A percentile compares a stretch with the other conserved stretches of the same genome.
phyloP scores from a whole-genome alignment of 2,113 vertebrate species.

The Monopterus albus region DNA sequence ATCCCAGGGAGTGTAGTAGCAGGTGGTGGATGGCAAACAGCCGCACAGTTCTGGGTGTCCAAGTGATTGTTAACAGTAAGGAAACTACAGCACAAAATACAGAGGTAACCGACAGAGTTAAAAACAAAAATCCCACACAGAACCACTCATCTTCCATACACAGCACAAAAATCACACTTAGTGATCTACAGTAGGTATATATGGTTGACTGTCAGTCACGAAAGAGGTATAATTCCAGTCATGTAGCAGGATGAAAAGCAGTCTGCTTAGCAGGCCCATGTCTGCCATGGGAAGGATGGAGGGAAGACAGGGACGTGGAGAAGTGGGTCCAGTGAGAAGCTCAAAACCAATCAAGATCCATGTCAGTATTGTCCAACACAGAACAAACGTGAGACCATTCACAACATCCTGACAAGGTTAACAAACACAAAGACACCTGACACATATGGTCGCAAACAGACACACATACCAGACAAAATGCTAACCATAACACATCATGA shows the following conservation, averaged over 20 bases:
- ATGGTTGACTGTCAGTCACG: conserved; percentile 62
- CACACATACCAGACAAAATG: conserved; percentile 55
- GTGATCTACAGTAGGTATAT: conserved; percentile 48
- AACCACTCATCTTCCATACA: conserved; percentile 29
- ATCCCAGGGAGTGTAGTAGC: conserved; percentile 39
- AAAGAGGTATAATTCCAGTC: conserved; percentile 78
- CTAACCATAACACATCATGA: conserved; percentile 79
- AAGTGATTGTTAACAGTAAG: conserved; percentile 34
- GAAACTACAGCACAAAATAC: conserved; percentile 27
- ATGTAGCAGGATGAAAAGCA: conserved; percentile 79
- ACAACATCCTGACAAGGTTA: conserved; percentile 65
- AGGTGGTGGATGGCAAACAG: conserved; percentile 37
- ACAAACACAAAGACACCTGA: conserved; percentile 51
- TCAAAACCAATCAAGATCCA: conserved; percentile 63
- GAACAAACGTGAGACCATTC: conserved; percentile 49
- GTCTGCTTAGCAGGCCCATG: conserved; percentile 81
- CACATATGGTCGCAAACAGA: conserved; percentile 25
- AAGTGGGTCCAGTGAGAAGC: conserved; percentile 57
- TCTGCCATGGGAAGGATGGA: conserved; percentile 68
- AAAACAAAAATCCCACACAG: conserved; percentile 13
- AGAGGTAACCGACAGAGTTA: conserved; percentile 18
- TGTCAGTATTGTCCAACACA: conserved; percentile 55
- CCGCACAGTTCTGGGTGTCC: conserved; percentile 50
- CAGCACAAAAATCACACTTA: conserved; percentile 29
- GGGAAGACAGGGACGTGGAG: conserved; percentile 53